Evolutionary conservation across 2,888 invertebrate genomes (phyloP).

Genomic region (Drosophila monieri): DNA sequence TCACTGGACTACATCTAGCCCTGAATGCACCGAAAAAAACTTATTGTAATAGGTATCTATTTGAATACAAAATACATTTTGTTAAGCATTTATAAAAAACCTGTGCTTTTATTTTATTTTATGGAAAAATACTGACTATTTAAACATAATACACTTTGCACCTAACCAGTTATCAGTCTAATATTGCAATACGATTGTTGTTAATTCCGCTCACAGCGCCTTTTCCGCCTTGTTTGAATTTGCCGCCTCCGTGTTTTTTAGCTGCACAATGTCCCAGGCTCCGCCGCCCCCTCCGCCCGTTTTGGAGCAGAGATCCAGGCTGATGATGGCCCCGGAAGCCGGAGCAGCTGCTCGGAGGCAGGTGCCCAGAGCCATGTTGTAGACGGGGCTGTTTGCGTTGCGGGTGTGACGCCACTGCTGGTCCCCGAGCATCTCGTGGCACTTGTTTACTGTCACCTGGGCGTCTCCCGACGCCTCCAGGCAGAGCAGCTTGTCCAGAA

Average conservation of each 20-base stretch:
- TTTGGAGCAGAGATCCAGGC: conserved; percentile 87
- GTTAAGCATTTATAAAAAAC: background rate
- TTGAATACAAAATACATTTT: background rate
- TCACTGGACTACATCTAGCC: background rate
- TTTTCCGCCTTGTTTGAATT: conserved; percentile 43
- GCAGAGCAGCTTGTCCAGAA: conserved; percentile 93
- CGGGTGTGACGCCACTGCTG: conserved; percentile 96
- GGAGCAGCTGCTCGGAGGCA: conserved; percentile 88
- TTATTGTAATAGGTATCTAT: background rate
- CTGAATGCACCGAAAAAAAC: too few relatives aligned
- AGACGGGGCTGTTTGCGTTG: conserved; percentile 89
- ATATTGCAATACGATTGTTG: conserved; percentile 47
- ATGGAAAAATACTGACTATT: conserved; percentile 63
- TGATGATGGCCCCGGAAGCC: conserved; percentile 84
- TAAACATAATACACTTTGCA: conserved; percentile 59
- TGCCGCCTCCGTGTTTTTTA: conserved; percentile 14
- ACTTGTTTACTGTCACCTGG: conserved; percentile 92
- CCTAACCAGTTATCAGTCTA: conserved; percentile 55
- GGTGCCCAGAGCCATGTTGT: conserved; percentile 94
- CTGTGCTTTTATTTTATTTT: conserved; percentile 15
- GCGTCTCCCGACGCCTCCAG: conserved; percentile 89
- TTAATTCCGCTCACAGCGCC: conserved; percentile 41
- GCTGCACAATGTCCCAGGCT: conserved; percentile 75
- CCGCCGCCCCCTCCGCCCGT: conserved; percentile 67
- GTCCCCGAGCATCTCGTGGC: conserved; percentile 95